Evolutionary conservation across 1,140 invertebrate genomes (phyloP).

Genomic region (Ganaspis sp.): DNA sequence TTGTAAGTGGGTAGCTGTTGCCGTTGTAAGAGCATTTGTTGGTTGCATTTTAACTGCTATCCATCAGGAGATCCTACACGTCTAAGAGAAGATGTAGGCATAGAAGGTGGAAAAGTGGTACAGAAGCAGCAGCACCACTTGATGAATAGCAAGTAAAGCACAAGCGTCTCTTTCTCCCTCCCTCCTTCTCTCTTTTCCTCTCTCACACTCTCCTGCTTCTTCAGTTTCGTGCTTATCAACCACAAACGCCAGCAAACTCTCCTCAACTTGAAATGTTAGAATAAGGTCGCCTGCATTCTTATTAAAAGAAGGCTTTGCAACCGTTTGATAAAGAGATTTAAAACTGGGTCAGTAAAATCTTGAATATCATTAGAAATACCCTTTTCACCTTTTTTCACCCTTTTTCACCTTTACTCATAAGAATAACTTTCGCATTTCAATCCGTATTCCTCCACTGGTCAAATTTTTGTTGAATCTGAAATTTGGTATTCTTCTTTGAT

Average conservation of each 20-base stretch:
- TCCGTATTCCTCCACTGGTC: too few relatives aligned
- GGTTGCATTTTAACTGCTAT: too few relatives aligned
- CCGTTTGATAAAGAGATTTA: not conserved
- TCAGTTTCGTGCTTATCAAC: slow-evolving; percentile 9
- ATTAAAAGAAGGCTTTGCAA: not conserved
- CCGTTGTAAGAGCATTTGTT: too few relatives aligned
- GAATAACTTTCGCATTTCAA: not conserved
- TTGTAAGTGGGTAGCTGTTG: too few relatives aligned
- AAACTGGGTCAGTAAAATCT: not conserved
- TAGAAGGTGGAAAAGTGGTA: slow-evolving; percentile 15
- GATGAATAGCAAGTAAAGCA: slow-evolving; percentile 28
- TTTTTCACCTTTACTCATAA: not conserved
- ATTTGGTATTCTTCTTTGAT: too few relatives aligned
- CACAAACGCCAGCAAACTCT: not conserved
- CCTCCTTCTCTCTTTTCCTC: not conserved
- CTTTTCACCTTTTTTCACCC: too few relatives aligned
- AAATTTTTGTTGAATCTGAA: too few relatives aligned
- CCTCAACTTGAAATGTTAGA: not conserved
- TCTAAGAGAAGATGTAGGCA: slow-evolving; percentile 1
- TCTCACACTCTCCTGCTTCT: not conserved
- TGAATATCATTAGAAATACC: too few relatives aligned
- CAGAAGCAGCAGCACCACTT: not conserved
- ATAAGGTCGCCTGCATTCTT: not conserved
- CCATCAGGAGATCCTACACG: too few relatives aligned
- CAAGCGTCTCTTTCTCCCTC: not conserved